A percentile compares a stretch with the other conserved stretches of the same genome.
Conservation (phyloP, 2,113 vertebrate genomes). For the Enhydra lutris region DNA sequence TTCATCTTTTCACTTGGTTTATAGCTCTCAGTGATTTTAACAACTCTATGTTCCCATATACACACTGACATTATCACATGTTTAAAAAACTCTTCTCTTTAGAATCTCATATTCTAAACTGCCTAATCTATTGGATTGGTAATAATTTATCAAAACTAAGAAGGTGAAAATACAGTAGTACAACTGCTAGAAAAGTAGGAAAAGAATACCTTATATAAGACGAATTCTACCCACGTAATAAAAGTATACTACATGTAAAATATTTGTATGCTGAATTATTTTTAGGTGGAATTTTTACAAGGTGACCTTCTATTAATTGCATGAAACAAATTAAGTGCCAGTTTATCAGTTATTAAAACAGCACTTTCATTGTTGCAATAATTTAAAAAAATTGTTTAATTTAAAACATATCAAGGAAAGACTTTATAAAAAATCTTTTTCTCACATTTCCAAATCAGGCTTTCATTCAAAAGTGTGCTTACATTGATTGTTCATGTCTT, state of each 20-base stretch:
- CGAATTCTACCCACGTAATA: background rate
- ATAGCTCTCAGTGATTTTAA: background rate
- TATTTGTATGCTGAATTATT: background rate
- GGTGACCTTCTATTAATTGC: background rate
- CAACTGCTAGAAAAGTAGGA: background rate
- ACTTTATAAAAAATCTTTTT: background rate
- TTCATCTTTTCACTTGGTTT: background rate
- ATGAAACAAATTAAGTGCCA: background rate
- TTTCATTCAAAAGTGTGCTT: background rate
- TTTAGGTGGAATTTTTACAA: background rate
- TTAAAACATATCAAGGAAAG: background rate
- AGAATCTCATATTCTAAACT: background rate
- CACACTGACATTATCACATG: background rate
- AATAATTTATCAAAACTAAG: background rate
- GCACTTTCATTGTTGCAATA: background rate
- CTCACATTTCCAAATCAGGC: constrained; percentile 34
- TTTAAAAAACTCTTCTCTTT: background rate
- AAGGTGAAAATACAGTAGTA: background rate
- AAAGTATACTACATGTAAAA: background rate
- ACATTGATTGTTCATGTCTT: background rate
- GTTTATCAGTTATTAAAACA: background rate
- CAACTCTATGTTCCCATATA: background rate
- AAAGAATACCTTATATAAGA: background rate
- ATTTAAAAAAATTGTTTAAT: background rate
- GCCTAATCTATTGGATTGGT: background rate